Percentiles rank a stretch among this genome's conserved stretches.
Conservation (phyloP, 2,888 invertebrate genomes). For the Stenchaetothrips biformis region DNA sequence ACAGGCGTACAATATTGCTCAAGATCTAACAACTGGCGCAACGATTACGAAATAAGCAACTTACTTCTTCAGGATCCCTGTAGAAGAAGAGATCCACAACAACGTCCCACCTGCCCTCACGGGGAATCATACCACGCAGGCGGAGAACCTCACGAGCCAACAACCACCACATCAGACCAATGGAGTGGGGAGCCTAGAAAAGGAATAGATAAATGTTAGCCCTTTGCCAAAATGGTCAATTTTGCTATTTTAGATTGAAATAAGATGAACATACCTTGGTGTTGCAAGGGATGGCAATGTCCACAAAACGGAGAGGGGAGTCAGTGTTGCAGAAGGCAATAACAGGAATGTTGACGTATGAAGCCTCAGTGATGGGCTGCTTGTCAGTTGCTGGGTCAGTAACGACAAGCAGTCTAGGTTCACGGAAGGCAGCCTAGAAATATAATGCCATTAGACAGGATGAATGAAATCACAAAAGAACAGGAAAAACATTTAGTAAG, state of each 20-base stretch:
- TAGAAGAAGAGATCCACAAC: slow-evolving; percentile 99
- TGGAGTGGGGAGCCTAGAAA: slow-evolving; percentile 77
- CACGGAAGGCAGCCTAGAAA: slow-evolving; percentile 90
- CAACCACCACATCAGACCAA: slow-evolving; percentile 99
- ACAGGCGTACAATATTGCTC: neutral
- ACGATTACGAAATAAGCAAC: slow-evolving; percentile 32
- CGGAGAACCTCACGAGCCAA: slow-evolving; percentile 92
- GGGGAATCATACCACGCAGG: slow-evolving; percentile 85
- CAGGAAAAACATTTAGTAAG: slow-evolving; percentile 27
- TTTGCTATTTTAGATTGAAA: neutral
- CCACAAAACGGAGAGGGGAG: slow-evolving; percentile 92
- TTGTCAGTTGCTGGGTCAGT: slow-evolving; percentile 92
- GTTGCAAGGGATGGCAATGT: slow-evolving; percentile 98
- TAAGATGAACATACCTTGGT: slow-evolving; percentile 67
- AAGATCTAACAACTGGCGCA: neutral
- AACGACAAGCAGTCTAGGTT: slow-evolving; percentile 93
- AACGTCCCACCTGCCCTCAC: slow-evolving; percentile 93
- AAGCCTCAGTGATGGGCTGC: slow-evolving; percentile 97
- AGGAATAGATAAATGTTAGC: slow-evolving; percentile 28
- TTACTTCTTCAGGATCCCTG: slow-evolving; percentile 92
- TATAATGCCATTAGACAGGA: neutral
- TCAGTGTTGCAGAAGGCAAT: slow-evolving; percentile 98
- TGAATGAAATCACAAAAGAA: neutral
- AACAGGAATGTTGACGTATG: slow-evolving; percentile 98
- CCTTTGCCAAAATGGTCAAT: neutral